Evolutionary conservation across 2,113 vertebrate genomes (phyloP).

Genomic region (Amazona guildingii): DNA sequence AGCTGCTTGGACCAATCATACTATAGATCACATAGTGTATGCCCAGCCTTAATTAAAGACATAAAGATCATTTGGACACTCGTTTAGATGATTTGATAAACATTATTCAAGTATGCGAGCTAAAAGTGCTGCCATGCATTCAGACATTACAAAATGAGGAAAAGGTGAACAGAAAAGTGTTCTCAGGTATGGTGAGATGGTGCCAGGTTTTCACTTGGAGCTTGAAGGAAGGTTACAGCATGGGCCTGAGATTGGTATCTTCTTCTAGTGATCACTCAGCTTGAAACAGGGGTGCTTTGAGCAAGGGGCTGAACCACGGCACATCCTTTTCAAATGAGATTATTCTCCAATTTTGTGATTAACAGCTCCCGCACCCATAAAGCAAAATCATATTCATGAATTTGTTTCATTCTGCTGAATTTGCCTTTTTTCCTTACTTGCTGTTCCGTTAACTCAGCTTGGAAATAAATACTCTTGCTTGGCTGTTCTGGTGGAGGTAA

Average conservation of each 20-base stretch:
- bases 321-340: neutral
- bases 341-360: neutral
- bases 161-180: neutral
- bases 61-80: neutral
- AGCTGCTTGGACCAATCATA: neutral
- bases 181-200: neutral
- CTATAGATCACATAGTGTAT: neutral
- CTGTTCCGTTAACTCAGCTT: neutral
- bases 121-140: neutral
- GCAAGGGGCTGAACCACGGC: fast-evolving
- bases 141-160: neutral
- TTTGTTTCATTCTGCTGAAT: neutral
- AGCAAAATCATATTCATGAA: neutral
- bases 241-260: fast-evolving
- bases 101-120: neutral
- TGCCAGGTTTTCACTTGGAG: neutral
- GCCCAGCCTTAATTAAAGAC: neutral
- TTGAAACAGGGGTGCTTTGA: fast-evolving
- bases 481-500: neutral
- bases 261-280: neutral
- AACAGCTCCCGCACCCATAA: fast-evolving
- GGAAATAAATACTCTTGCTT: neutral
- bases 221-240: fast-evolving
- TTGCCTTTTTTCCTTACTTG: neutral
- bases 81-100: neutral